phyloP scores from a whole-genome alignment of 1,140 invertebrate genomes.

The Medauroidea extradentata region DNA sequence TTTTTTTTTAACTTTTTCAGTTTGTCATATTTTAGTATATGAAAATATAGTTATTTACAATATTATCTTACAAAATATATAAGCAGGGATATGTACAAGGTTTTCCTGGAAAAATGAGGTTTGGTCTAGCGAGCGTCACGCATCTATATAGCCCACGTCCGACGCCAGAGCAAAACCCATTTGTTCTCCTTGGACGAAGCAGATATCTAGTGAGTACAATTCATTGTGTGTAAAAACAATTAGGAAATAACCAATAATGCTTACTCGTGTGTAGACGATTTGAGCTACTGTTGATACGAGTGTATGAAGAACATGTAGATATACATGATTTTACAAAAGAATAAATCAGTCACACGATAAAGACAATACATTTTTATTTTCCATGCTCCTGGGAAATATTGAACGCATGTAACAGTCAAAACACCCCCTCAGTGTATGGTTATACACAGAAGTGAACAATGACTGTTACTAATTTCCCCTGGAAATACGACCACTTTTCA shows the following conservation, averaged over 20 bases:
- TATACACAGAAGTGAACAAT: too few species aligned
- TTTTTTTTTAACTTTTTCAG: not conserved
- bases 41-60: slow-evolving; percentile 10
- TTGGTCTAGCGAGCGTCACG: not conserved
- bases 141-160: not conserved
- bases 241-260: not conserved
- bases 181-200: not conserved
- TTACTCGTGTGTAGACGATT: not conserved
- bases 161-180: not conserved
- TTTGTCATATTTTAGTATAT: not conserved
- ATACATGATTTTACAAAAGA: too few species aligned
- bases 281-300: too few species aligned
- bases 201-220: not conserved
- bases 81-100: slow-evolving; percentile 6
- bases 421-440: too few species aligned
- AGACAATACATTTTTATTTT: too few species aligned
- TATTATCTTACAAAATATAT: slow-evolving; percentile 4
- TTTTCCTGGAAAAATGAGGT: not conserved
- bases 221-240: not conserved
- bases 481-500: too few species aligned
- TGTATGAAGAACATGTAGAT: too few species aligned
- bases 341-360: too few species aligned
- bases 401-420: too few species aligned
- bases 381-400: too few species aligned
- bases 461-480: too few species aligned